Evolutionary conservation across 2,113 vertebrate species (phyloP), one percentile per base, ranked within the genome.

Genomic region (Bos indicus): DNA sequence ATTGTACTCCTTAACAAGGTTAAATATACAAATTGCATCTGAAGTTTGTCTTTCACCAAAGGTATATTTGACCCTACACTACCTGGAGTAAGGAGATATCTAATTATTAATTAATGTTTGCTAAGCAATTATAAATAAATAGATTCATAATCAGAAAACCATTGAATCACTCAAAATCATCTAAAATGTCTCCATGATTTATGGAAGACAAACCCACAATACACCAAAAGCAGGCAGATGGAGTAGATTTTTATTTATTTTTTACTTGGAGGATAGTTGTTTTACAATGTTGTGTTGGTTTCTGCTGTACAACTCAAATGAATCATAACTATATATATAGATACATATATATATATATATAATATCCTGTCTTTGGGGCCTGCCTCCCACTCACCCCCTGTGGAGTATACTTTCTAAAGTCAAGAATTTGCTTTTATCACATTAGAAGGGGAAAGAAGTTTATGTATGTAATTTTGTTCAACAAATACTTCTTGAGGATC

Each of bases 21-120:
- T 57, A 9, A 67, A 19, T 67, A 59, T 8, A 33, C 10, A 87
- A 88, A 90, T 82, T 74, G 43, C 57, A 92, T 88, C 64, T 84
- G 84, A 95, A 56, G 11, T 81, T 96, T 81, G 81, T 90, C 33
- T 95, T 93, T 90, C 74, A 81, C 12, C 62, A 88, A 96, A 90
- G 40, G 74, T 94, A 60, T 54, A 56, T 87, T 89, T 88, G 28
- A 88, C 48, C 4, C 30, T 78, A 52, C 25, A n/a, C 74, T 71
- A 67, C 59, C 15, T 30, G 36, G 60, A 89, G 12, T 43, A 92
- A 59, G 26, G 14, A 74, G n/a, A 54, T 82, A 71, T n/a, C 48
- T 94, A 92, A 88, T 74, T 93, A 78, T 81, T 93, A 67, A 71
- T 77, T 91, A 40, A 67, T 33, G 21, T 26, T 94, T 83, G 33